Percentiles rank a stretch among this genome's conserved stretches.
Conservation (phyloP, 1,140 invertebrate genomes). For the Lepidurus couesii region DNA sequence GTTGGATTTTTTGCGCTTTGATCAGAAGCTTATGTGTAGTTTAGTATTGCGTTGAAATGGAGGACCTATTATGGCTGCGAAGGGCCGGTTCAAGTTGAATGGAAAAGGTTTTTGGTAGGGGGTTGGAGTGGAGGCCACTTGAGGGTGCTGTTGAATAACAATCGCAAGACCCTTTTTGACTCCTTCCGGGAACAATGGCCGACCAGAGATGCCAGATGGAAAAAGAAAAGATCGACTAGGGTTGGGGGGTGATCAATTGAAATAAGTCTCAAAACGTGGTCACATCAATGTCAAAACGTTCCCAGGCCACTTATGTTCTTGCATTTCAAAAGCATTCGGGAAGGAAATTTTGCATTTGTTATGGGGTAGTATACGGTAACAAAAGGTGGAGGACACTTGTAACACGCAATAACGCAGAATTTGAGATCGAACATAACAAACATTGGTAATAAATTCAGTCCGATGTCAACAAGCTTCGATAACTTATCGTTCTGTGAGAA, state of each 20-base stretch:
- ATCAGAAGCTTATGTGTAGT: not conserved
- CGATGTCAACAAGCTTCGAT: not conserved
- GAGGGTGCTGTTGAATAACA: constrained; percentile 11
- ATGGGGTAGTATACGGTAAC: not conserved
- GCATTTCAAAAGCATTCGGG: not conserved
- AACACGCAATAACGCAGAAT: not conserved
- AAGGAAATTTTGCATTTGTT: not conserved
- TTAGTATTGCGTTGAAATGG: not conserved
- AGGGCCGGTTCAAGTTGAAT: not conserved
- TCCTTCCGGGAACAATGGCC: not conserved
- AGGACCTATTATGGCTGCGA: constrained; percentile 7
- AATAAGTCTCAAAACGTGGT: not conserved
- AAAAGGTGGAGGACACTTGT: not conserved
- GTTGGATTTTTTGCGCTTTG: not conserved
- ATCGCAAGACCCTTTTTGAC: constrained; percentile 8
- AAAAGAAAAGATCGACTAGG: not conserved
- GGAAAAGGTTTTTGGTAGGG: not conserved
- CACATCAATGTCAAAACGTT: constrained; percentile 9
- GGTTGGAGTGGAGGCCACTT: constrained; percentile 6
- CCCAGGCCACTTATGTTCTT: not conserved
- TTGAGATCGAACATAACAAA: not conserved
- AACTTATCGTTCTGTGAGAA: not conserved
- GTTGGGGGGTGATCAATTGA: not conserved
- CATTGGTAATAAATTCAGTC: constrained; percentile 6
- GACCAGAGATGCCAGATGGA: constrained; percentile 9